A percentile compares a stretch with the other conserved stretches of the same genome.
These are phyloP conservation scores for Pelmatolapia mariae DNA, from an alignment of 2,113 vertebrate species.

Conservation along the genomic window DNA sequence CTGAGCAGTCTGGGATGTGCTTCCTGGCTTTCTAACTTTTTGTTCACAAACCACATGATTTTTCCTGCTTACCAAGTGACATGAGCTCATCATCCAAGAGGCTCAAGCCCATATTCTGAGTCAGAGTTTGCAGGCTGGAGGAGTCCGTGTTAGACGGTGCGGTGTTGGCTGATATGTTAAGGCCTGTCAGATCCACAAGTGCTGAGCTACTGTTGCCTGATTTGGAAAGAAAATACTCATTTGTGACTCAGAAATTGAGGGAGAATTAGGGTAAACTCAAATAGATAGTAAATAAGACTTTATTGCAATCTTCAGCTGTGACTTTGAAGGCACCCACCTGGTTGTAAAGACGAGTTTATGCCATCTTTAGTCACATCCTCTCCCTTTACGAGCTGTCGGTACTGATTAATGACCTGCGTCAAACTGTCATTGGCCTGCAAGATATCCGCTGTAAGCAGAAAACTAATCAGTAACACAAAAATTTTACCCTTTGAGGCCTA, in stretches of 20 bases:
- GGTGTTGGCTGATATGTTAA: constrained; percentile 73
- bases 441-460: constrained; percentile 81
- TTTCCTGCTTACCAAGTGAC: constrained; percentile 78
- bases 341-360: constrained; percentile 44
- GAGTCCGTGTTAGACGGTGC: constrained; percentile 70
- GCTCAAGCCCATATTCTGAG: constrained; percentile 76
- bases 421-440: constrained; percentile 95
- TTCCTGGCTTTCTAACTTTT: background rate
- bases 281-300: background rate
- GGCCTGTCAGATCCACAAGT: constrained; percentile 86
- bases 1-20: background rate
- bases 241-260: background rate
- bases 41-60: background rate
- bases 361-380: constrained; percentile 87
- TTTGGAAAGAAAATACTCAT: background rate
- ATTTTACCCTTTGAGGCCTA: background rate
- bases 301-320: background rate
- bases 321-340: constrained; percentile 60
- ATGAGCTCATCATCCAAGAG: constrained; percentile 95
- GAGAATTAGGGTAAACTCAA: background rate
- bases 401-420: constrained; percentile 94
- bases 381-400: constrained; percentile 86
- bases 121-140: constrained; percentile 51
- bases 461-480: background rate
- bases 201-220: constrained; percentile 79